phyloP scores from a whole-genome alignment of 2,113 vertebrate species.

The human region DNA sequence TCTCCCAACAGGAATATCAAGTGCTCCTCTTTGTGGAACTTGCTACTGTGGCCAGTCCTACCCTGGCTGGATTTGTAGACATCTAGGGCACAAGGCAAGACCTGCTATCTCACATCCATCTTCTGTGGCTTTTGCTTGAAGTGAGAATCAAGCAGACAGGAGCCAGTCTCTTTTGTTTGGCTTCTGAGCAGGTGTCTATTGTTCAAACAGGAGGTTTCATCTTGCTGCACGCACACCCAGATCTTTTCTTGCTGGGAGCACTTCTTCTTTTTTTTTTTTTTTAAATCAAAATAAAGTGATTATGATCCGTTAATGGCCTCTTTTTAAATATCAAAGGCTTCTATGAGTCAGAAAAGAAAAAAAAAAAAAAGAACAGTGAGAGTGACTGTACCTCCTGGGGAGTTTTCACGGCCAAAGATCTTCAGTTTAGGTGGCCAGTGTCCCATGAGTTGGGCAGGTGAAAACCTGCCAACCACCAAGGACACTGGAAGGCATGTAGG shows the following conservation, averaged over 20 bases:
- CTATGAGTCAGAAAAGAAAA: conserved; percentile 52
- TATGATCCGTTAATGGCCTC: conserved; percentile 49
- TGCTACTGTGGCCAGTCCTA: neutral
- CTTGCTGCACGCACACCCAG: conserved; percentile 55
- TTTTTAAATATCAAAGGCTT: conserved; percentile 67
- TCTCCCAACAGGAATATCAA: neutral
- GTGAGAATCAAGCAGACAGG: conserved; percentile 60
- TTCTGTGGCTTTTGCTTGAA: conserved; percentile 28
- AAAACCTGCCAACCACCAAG: neutral
- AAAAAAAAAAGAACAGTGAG: conserved; percentile 14
- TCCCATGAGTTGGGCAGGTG: neutral
- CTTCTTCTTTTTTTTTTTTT: neutral
- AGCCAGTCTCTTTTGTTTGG: conserved; percentile 30
- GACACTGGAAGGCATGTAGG: neutral
- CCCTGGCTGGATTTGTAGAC: neutral
- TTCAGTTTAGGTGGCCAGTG: neutral
- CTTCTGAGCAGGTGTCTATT: conserved; percentile 45
- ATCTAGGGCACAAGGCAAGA: neutral
- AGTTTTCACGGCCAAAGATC: conserved; percentile 21
- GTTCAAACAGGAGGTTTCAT: conserved; percentile 45
- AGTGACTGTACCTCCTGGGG: neutral
- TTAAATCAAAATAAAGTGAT: conserved; percentile 65
- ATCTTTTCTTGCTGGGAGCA: conserved; percentile 70
- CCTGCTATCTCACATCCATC: neutral
- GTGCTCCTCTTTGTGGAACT: neutral